These are phyloP conservation scores for Leucophenga maculata DNA, from an alignment of 2,888 invertebrate species.

Conservation along the genomic window DNA sequence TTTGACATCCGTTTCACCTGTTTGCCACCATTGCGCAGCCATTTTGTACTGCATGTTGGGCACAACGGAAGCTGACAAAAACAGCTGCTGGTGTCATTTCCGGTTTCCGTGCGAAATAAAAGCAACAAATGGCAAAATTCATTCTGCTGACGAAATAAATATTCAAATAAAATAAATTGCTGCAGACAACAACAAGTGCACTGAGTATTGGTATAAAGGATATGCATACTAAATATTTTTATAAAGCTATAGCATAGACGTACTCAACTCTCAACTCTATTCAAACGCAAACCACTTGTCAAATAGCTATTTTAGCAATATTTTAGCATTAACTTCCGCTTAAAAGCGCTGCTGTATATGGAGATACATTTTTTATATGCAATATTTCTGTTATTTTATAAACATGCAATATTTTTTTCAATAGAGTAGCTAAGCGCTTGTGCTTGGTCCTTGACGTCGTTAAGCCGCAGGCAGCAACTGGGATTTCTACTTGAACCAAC, in stretches of 20 bases:
- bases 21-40: constrained; percentile 10
- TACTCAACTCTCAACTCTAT: background rate
- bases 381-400: no score
- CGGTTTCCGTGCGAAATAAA: constrained; percentile 37
- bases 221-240: background rate
- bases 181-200: background rate
- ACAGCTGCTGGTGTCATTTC: constrained; percentile 52
- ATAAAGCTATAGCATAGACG: no score
- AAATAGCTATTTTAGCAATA: background rate
- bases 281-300: background rate
- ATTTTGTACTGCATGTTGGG: background rate
- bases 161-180: background rate
- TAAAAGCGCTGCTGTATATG: background rate
- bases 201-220: background rate
- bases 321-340: constrained; percentile 1
- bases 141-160: background rate
- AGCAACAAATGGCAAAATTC: no score
- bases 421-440: no score
- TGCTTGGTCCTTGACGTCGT: background rate
- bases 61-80: background rate
- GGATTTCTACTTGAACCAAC: background rate
- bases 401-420: no score
- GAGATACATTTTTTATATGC: no score
- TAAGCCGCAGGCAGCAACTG: constrained; percentile 19
- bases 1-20: constrained; percentile 51